These are phyloP conservation scores for Catajapyx aquilonaris DNA, from an alignment of 1,140 invertebrate species.

Conservation along the genomic window DNA sequence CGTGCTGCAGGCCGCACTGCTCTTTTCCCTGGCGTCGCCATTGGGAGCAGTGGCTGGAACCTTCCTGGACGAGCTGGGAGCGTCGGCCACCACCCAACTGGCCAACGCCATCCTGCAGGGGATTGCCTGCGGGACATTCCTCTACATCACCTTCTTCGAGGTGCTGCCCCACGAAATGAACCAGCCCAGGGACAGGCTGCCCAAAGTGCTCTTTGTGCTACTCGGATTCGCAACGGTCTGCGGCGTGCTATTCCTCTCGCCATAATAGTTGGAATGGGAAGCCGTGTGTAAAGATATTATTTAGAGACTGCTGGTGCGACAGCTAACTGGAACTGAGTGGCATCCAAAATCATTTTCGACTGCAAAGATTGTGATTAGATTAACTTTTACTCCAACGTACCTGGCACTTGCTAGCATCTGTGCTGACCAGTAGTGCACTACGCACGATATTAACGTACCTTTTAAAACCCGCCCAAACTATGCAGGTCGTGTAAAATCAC, in stretches of 20 bases:
- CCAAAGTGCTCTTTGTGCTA: slow-evolving; percentile 27
- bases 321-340: too few species aligned
- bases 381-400: too few species aligned
- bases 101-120: slow-evolving; percentile 31
- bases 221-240: slow-evolving; percentile 25
- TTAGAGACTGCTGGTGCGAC: too few species aligned
- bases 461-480: too few species aligned
- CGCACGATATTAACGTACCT: too few species aligned
- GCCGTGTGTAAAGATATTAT: too few species aligned
- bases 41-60: slow-evolving; percentile 25
- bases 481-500: too few species aligned
- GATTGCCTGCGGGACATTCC: slow-evolving; percentile 40
- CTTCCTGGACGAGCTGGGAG: slow-evolving; percentile 16
- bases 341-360: too few species aligned
- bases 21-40: slow-evolving; percentile 32
- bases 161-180: slow-evolving; percentile 30
- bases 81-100: slow-evolving; percentile 17
- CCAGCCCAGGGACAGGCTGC: slow-evolving; percentile 19
- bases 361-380: too few species aligned
- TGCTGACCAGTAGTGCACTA: too few species aligned
- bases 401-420: too few species aligned
- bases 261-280: too few species aligned
- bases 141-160: slow-evolving; percentile 48
- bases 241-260: slow-evolving; percentile 16
- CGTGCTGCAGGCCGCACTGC: slow-evolving; percentile 19